Evolutionary conservation across 2,797 vertebrate species (phyloP), one percentile per base, ranked within the genome.

Genomic region (Nannoperca obscura): DNA sequence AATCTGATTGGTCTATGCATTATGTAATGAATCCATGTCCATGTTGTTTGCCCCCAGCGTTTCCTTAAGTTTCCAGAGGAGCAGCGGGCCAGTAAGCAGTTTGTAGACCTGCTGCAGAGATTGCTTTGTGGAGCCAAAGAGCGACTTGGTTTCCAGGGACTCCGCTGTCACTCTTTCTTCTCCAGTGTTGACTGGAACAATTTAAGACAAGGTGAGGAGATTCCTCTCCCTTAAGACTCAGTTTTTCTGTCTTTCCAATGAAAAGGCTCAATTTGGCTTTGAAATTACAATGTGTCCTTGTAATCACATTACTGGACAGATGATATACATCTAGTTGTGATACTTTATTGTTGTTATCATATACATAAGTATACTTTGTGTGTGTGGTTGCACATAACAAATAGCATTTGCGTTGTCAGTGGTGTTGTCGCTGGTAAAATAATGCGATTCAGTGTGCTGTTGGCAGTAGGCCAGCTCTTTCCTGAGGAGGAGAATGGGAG

Each of bases 121-220:
- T 91, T 99, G 79, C 92, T 99, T 15, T 97, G 97, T 89, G 95
- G 94, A 77, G 95, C 95, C 60, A 95, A 91, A 83, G 97, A 98
- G 81, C 95, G 98, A 17, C 89, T 99, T 73, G 96, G 91, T 81
- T 98, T 95, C 74, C 96, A 99, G 85, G 96, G 94, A 77, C 96
- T 99, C 71, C 96, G 95, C 81, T 98, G 97, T 86, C 98, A 99
- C 89, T 86, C 96, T 3, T 99, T 99, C 92, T 99, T 99, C 91
- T 94, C 96, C 52, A 95, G 77, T 53, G 87, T 96, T 0, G 96
- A 98, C 91, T 99, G 98, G 98, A 96, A 92, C 81, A 91, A 94
- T 89, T 94, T 99, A 62, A 95, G 93, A 90, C 95, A 96, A 83
- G 95, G 98, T 99, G 85, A 97, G 96, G 66, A 76, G 49, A 68